Evolutionary conservation across 2,888 invertebrate species (phyloP).

Genomic region (Caenorhabditis uteleia): DNA sequence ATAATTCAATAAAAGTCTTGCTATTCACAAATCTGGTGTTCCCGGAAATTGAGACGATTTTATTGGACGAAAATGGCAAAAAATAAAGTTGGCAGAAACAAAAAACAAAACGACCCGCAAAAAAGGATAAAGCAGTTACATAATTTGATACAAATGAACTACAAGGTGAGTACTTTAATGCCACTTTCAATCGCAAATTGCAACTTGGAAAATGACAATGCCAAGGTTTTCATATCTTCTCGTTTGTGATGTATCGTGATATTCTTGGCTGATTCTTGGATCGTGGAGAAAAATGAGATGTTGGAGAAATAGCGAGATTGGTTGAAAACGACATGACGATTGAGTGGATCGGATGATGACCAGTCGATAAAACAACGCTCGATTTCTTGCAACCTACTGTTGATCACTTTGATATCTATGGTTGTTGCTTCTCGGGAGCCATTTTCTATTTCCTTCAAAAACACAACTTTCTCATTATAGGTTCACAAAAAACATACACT

Average conservation of each 20-base stretch:
- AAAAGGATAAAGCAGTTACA: too few relatives aligned
- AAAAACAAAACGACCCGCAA: too few relatives aligned
- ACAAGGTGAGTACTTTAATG: conserved; percentile 36
- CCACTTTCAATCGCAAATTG: conserved; percentile 59
- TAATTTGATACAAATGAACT: conserved; percentile 2
- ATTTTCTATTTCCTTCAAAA: conserved; percentile 1
- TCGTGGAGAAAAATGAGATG: conserved; percentile 20
- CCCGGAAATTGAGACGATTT: too few relatives aligned
- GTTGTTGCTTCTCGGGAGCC: not conserved
- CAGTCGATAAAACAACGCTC: conserved; percentile 13
- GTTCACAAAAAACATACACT: conserved; percentile 5
- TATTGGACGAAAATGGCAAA: too few relatives aligned
- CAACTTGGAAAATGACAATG: conserved; percentile 41
- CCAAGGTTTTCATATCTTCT: conserved; percentile 4
- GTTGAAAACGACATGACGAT: conserved; percentile 22
- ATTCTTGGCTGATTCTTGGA: conserved; percentile 52
- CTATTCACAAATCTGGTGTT: too few relatives aligned
- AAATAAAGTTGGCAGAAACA: too few relatives aligned
- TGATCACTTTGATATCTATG: not conserved
- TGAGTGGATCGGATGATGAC: conserved; percentile 1
- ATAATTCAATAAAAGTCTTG: too few relatives aligned
- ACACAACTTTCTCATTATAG: not conserved
- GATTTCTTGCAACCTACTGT: conserved; percentile 1
- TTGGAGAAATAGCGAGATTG: conserved; percentile 23
- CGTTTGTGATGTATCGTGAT: conserved; percentile 11